A percentile compares a stretch with the other conserved stretches of the same genome.
phyloP scores from a whole-genome alignment of 1,140 invertebrate genomes.

The Drosophila ficusphila region DNA sequence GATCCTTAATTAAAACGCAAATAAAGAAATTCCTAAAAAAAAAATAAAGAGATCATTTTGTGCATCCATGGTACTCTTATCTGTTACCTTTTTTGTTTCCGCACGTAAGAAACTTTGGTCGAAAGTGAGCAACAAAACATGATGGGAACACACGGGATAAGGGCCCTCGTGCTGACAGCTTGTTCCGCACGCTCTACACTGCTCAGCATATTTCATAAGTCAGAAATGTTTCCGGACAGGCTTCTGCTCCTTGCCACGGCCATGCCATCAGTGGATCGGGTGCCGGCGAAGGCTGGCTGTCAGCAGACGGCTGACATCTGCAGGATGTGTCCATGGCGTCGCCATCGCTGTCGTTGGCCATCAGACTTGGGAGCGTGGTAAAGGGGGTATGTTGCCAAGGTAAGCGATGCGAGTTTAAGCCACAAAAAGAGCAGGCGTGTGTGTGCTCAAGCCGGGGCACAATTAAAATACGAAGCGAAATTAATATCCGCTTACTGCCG shows the following conservation, averaged over 20 bases:
- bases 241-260: slow-evolving; percentile 20
- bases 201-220: slow-evolving; percentile 67
- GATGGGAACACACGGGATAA: not conserved
- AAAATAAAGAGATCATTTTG: no score
- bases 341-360: slow-evolving; percentile 67
- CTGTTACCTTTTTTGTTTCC: not conserved
- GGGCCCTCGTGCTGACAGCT: slow-evolving; percentile 13
- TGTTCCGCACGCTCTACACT: slow-evolving; percentile 32
- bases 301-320: slow-evolving; percentile 61
- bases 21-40: no score
- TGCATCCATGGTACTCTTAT: not conserved
- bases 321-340: slow-evolving; percentile 60
- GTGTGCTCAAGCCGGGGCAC: slow-evolving; percentile 3
- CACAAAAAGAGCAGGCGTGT: slow-evolving; percentile 14
- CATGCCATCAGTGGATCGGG: slow-evolving; percentile 22
- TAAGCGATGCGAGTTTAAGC: slow-evolving; percentile 50
- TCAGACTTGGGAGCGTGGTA: slow-evolving; percentile 38
- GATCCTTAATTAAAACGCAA: no score
- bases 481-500: slow-evolving; percentile 63
- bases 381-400: slow-evolving; percentile 46
- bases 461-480: slow-evolving; percentile 61
- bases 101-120: not conserved
- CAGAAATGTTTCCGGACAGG: slow-evolving; percentile 52
- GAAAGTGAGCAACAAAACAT: slow-evolving; percentile 11
- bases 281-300: slow-evolving; percentile 55